phyloP scores from a whole-genome alignment of 1,140 invertebrate species.

The Camponotus pennsylvanicus region DNA sequence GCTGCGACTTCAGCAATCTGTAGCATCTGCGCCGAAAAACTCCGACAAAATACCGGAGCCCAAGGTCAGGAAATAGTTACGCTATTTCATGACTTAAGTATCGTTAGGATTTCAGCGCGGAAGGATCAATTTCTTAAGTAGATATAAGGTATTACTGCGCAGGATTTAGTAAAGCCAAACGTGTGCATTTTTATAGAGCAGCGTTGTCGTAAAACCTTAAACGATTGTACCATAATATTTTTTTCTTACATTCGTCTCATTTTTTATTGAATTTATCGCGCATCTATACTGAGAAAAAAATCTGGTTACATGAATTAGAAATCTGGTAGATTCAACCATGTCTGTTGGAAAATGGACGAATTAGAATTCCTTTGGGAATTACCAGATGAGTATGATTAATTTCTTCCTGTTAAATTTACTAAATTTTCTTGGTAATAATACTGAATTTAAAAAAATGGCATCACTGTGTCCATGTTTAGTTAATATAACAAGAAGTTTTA shows the following conservation, averaged over 20 bases:
- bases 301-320: no score
- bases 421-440: no score
- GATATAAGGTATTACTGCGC: slow-evolving; percentile 4
- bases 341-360: no score
- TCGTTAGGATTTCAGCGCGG: slow-evolving; percentile 32
- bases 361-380: no score
- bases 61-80: slow-evolving; percentile 57
- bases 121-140: slow-evolving; percentile 64
- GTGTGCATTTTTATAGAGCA: slow-evolving; percentile 6
- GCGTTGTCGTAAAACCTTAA: slow-evolving; percentile 18
- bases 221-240: slow-evolving; percentile 12
- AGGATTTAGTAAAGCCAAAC: slow-evolving; percentile 16
- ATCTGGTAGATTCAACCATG: no score
- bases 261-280: not conserved
- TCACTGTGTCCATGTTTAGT: no score
- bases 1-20: slow-evolving; percentile 56
- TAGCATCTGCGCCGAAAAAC: slow-evolving; percentile 53
- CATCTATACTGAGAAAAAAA: not conserved
- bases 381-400: no score
- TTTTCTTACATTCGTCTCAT: not conserved
- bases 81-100: slow-evolving; percentile 51
- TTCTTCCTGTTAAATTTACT: no score
- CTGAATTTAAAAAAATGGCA: no score
- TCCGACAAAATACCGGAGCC: slow-evolving; percentile 17
- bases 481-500: no score